A percentile compares a stretch with the other conserved stretches of the same genome.
Evolutionary conservation across 2,113 vertebrate species (phyloP).

Genomic region (Oceanites oceanicus): DNA sequence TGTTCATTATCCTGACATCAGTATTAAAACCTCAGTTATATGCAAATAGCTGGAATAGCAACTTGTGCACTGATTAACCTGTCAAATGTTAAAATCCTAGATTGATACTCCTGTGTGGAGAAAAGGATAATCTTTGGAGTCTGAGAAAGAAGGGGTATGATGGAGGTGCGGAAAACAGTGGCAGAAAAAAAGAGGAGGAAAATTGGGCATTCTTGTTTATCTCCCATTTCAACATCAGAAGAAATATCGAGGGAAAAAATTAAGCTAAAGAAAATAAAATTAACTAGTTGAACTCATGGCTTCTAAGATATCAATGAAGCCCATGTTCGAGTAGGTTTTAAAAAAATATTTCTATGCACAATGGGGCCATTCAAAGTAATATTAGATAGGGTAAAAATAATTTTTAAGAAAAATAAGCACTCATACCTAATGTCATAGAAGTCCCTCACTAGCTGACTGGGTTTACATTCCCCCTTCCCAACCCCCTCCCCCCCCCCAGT

Average conservation of each 20-base stretch:
- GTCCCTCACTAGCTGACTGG: not conserved
- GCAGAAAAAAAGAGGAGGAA: not conserved
- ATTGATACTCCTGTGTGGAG: not conserved
- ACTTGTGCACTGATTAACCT: not conserved
- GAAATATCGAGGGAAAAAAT: not conserved
- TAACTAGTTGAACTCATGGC: not conserved
- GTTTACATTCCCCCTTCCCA: not conserved
- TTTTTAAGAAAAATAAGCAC: not conserved
- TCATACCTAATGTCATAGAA: not conserved
- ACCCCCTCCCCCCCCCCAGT: not conserved
- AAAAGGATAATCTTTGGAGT: not conserved
- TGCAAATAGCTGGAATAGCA: not conserved
- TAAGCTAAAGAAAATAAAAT: not conserved
- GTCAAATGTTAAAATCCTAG: not conserved
- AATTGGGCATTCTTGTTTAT: not conserved
- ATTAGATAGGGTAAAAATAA: not conserved
- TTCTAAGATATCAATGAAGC: not conserved
- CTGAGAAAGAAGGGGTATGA: not conserved
- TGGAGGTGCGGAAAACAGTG: fast-evolving
- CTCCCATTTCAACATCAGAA: not conserved
- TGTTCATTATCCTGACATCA: not conserved
- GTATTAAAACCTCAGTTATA: not conserved
- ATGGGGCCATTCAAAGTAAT: not conserved
- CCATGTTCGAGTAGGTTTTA: not conserved
- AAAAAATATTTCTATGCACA: not conserved